Conservation (phyloP, 2,113 vertebrate genomes). For the Corvus hawaiiensis region DNA sequence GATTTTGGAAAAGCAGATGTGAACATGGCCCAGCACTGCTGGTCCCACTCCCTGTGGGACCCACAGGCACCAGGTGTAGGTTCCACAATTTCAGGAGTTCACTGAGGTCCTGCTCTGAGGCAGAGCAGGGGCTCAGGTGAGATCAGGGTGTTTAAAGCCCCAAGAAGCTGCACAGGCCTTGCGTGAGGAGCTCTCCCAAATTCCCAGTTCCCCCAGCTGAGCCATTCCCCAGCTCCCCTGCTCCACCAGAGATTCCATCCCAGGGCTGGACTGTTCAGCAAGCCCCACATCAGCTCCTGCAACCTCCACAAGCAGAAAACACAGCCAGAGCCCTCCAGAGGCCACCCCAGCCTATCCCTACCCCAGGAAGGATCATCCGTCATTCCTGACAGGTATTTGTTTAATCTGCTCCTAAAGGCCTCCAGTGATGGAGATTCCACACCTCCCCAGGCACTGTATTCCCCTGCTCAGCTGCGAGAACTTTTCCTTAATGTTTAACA, state of each 20-base stretch:
- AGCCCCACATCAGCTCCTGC: not conserved
- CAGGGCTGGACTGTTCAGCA: not conserved
- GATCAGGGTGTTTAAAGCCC: not conserved
- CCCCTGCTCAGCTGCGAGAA: not conserved
- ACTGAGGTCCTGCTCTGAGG: not conserved
- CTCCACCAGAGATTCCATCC: not conserved
- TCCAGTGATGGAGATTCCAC: slow-evolving; percentile 22
- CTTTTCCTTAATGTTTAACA: not conserved
- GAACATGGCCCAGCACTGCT: not conserved
- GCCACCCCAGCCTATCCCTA: not conserved
- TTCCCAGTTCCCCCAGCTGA: not conserved
- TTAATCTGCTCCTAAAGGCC: not conserved
- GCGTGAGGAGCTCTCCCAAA: not conserved
- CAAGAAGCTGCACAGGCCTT: not conserved
- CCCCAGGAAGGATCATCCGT: not conserved
- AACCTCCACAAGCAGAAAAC: not conserved
- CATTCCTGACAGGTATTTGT: slow-evolving; percentile 18
- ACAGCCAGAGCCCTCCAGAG: not conserved
- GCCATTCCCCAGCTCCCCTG: not conserved
- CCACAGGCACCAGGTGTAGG: not conserved
- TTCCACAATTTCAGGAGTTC: not conserved
- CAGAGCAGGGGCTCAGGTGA: not conserved
- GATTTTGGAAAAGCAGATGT: not conserved
- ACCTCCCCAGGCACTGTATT: not conserved
- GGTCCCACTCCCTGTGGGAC: not conserved